phyloP scores from a whole-genome alignment of 2,888 invertebrate species.

The Drosophila antonietae region DNA sequence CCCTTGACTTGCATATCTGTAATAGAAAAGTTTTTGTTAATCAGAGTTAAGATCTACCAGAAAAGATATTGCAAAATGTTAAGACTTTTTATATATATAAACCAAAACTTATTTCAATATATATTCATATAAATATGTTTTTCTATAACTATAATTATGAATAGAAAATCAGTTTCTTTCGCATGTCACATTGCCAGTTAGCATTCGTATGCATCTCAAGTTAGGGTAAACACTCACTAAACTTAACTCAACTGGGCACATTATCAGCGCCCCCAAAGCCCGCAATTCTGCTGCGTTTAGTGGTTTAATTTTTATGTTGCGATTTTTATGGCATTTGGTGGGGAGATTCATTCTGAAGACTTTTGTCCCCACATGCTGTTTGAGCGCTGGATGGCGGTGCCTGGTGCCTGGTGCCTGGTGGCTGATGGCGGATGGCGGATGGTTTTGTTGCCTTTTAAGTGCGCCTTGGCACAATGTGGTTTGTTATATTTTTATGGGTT shows the following conservation, averaged over 20 bases:
- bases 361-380: conserved; percentile 33
- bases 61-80: background rate
- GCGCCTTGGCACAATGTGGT: conserved; percentile 72
- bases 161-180: no score
- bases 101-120: background rate
- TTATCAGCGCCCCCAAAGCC: conserved; percentile 42
- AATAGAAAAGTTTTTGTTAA: background rate
- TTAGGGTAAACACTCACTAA: conserved; percentile 5
- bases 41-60: background rate
- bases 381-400: conserved; percentile 27
- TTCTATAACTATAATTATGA: no score
- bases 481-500: conserved; percentile 65
- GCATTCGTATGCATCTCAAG: background rate
- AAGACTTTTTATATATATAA: background rate
- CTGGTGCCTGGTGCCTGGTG: conserved; percentile 12
- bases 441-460: conserved; percentile 54
- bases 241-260: conserved; percentile 30
- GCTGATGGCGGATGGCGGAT: background rate
- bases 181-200: no score
- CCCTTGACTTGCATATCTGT: background rate
- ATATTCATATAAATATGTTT: background rate
- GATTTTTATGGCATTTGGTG: conserved; percentile 65
- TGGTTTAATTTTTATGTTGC: conserved; percentile 77
- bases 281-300: conserved; percentile 69
- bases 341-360: conserved; percentile 39